A percentile compares a stretch with the other conserved stretches of the same genome.
phyloP scores from a whole-genome alignment of 2,888 invertebrate species.

The Dryomyza anilis region DNA sequence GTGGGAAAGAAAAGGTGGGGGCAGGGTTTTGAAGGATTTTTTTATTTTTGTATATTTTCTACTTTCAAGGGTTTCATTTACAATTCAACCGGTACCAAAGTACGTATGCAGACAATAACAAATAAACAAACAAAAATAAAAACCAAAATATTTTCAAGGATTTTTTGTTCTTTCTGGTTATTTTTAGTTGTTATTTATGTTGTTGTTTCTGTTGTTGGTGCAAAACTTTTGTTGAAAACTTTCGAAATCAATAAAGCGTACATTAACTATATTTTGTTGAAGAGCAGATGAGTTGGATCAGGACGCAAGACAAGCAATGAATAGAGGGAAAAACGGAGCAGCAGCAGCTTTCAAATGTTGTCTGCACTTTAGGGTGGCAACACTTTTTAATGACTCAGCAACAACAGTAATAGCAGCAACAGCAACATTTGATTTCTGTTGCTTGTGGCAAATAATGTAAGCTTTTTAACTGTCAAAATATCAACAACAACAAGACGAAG shows the following conservation, averaged over 20 bases:
- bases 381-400: slow-evolving; percentile 26
- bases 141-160: slow-evolving; percentile 12
- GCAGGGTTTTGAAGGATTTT: too few species aligned
- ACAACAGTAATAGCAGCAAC: slow-evolving; percentile 7
- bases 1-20: too few species aligned
- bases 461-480: slow-evolving; percentile 30
- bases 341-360: not conserved
- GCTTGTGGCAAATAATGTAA: not conserved
- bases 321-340: not conserved
- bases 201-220: not conserved
- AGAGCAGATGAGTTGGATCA: not conserved
- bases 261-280: slow-evolving; percentile 13
- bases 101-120: too few species aligned
- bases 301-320: too few species aligned
- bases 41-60: too few species aligned
- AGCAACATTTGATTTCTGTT: not conserved
- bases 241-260: slow-evolving; percentile 21
- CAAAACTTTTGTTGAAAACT: slow-evolving; percentile 4
- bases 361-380: not conserved
- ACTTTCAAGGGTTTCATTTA: slow-evolving; percentile 2
- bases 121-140: too few species aligned
- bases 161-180: not conserved
- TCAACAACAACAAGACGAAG: too few species aligned
- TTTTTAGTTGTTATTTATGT: slow-evolving; percentile 13
- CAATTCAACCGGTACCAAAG: too few species aligned